Conservation (phyloP, 2,797 vertebrate species). For the Siniperca obscura region DNA sequence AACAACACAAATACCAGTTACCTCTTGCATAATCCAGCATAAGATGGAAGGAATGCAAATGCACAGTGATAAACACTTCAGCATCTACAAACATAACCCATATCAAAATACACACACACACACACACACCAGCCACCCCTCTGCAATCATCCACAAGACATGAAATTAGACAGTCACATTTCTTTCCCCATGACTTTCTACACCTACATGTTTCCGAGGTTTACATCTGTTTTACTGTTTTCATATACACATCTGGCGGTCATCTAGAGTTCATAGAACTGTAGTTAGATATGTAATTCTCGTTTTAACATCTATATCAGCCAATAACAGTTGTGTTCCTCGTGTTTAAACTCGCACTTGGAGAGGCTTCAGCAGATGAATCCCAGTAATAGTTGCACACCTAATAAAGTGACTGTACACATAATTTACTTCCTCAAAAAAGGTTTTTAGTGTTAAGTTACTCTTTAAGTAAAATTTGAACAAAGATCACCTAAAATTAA, state of each 20-base stretch:
- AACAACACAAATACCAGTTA: constrained; percentile 39
- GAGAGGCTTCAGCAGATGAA: not conserved
- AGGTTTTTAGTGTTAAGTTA: not conserved
- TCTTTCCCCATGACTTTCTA: not conserved
- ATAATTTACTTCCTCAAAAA: not conserved
- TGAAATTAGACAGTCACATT: not conserved
- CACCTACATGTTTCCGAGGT: not conserved
- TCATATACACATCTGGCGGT: not conserved
- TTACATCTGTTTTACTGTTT: not conserved
- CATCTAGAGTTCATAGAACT: not conserved
- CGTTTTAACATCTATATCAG: not conserved
- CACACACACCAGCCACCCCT: not conserved
- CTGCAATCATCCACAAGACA: not conserved
- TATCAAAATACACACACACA: constrained; percentile 15
- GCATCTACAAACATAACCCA: constrained; percentile 3
- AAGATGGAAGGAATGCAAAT: constrained; percentile 60
- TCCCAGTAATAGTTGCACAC: not conserved
- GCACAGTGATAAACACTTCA: constrained; percentile 36
- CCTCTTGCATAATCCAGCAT: constrained; percentile 56
- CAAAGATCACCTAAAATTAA: not conserved
- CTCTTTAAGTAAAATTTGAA: not conserved
- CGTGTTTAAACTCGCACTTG: not conserved
- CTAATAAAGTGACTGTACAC: not conserved
- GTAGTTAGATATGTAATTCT: not conserved
- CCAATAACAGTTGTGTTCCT: not conserved